Evolutionary conservation across 2,888 invertebrate species (phyloP).

Genomic region (Melieria crassipennis): DNA sequence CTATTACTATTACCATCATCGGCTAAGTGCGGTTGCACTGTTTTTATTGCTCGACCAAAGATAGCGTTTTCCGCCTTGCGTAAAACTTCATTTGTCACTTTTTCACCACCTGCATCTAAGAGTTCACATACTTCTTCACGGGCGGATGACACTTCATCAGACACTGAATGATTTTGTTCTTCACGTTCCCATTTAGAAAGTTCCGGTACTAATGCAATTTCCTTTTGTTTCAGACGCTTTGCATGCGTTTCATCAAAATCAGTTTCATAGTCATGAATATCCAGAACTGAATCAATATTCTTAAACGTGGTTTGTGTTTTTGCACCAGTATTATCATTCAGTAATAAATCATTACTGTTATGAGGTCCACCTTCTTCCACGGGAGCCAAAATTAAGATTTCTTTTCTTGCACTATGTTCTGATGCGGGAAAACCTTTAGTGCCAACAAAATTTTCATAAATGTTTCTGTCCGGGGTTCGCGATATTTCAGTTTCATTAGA

Average conservation of each 20-base stretch:
- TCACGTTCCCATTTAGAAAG: conserved; percentile 95
- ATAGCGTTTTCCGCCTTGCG: conserved; percentile 93
- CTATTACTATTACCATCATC: conserved; percentile 54
- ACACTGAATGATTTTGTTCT: conserved; percentile 72
- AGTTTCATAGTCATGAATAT: conserved; percentile 56
- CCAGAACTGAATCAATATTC: conserved; percentile 55
- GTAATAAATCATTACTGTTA: no score
- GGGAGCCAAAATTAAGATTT: background rate
- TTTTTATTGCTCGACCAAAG: conserved; percentile 87
- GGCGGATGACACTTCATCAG: conserved; percentile 40
- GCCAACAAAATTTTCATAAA: background rate
- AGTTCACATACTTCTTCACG: background rate
- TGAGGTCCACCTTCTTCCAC: conserved; percentile 23
- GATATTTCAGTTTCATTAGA: conserved; percentile 39
- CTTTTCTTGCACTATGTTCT: conserved; percentile 5
- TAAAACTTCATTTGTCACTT: conserved; percentile 86
- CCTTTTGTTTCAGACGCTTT: conserved; percentile 37
- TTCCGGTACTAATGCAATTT: conserved; percentile 70
- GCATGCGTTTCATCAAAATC: conserved; percentile 49
- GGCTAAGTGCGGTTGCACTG: conserved; percentile 77
- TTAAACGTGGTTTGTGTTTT: conserved; percentile 45
- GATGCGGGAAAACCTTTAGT: background rate
- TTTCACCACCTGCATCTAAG: conserved; percentile 66
- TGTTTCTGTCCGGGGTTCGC: conserved; percentile 40
- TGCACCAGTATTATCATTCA: no score